These are phyloP conservation scores for Physeter macrocephalus DNA, from an alignment of 2,113 vertebrate genomes.

Conservation along the genomic window DNA sequence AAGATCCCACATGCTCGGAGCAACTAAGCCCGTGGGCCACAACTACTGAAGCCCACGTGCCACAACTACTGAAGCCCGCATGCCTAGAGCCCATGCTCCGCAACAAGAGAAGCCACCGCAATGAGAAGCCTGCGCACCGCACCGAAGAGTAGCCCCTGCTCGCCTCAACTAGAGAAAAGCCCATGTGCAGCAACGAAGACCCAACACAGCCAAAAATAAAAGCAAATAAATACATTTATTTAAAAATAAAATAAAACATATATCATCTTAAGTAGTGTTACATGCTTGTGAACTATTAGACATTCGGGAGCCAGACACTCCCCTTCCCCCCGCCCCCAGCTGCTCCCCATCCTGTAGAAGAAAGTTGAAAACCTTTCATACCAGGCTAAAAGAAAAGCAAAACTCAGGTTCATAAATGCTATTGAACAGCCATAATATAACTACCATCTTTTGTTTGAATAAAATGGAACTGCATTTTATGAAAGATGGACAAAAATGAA, in stretches of 20 bases:
- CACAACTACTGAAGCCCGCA: too few species aligned
- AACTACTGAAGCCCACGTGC: too few species aligned
- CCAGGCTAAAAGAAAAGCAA: background rate
- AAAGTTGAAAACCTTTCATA: background rate
- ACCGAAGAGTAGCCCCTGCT: too few species aligned
- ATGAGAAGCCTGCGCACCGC: too few species aligned
- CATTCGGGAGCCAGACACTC: background rate
- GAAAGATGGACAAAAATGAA: conserved; percentile 18
- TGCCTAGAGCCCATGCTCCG: too few species aligned
- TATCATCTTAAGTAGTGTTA: background rate
- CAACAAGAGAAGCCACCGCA: too few species aligned
- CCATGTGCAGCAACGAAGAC: too few species aligned
- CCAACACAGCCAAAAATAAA: too few species aligned
- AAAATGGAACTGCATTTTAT: background rate
- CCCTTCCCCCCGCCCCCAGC: rapidly evolving
- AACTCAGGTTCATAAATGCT: background rate
- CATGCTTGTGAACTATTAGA: background rate
- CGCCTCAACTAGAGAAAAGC: too few species aligned
- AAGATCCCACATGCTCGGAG: too few species aligned
- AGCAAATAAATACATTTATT: too few species aligned
- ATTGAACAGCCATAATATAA: background rate
- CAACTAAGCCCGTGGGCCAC: too few species aligned
- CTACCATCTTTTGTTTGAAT: background rate
- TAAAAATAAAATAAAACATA: background rate
- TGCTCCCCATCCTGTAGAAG: background rate